Evolutionary conservation across 2,888 invertebrate species (phyloP).

Genomic region (Eumacrocentrus americanus): DNA sequence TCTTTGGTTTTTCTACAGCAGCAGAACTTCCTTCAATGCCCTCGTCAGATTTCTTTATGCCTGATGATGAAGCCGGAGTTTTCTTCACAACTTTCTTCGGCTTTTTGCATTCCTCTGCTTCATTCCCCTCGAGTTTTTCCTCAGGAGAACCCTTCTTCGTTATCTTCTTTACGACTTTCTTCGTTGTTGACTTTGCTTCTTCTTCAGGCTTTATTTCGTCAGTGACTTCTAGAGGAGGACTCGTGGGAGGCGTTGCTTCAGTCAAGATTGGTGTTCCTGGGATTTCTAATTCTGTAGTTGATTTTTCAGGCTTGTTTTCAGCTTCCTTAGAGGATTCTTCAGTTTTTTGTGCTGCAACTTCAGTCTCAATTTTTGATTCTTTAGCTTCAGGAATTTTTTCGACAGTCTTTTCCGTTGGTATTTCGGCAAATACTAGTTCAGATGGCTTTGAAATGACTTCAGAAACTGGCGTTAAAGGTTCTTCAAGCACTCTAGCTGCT

Average conservation of each 20-base stretch:
- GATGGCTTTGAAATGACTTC: too few relatives aligned
- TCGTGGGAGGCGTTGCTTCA: slow-evolving; percentile 51
- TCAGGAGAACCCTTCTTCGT: slow-evolving; percentile 40
- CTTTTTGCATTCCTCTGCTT: slow-evolving; percentile 48
- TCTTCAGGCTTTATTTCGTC: neutral
- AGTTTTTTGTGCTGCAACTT: slow-evolving; percentile 1
- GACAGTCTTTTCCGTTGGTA: neutral
- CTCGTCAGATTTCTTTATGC: slow-evolving; percentile 48
- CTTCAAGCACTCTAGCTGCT: too few relatives aligned
- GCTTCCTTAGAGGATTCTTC: too few relatives aligned
- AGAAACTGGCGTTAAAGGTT: too few relatives aligned
- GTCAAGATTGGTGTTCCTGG: slow-evolving; percentile 50
- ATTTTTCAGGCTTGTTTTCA: slow-evolving; percentile 24
- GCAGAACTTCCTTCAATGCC: slow-evolving; percentile 36
- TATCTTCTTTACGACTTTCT: slow-evolving; percentile 38
- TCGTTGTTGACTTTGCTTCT: slow-evolving; percentile 26
- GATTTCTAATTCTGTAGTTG: slow-evolving; percentile 47
- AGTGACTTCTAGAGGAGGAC: slow-evolving; percentile 41
- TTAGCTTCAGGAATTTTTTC: slow-evolving; percentile 22
- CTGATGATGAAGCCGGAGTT: slow-evolving; percentile 3
- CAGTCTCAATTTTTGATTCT: slow-evolving; percentile 2
- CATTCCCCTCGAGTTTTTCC: slow-evolving; percentile 42
- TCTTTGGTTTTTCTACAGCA: slow-evolving; percentile 58
- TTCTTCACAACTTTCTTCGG: slow-evolving; percentile 67
- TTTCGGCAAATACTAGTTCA: too few relatives aligned